These are phyloP conservation scores for Prunella strophiata DNA, from an alignment of 2,797 vertebrate genomes.

Conservation along the genomic window DNA sequence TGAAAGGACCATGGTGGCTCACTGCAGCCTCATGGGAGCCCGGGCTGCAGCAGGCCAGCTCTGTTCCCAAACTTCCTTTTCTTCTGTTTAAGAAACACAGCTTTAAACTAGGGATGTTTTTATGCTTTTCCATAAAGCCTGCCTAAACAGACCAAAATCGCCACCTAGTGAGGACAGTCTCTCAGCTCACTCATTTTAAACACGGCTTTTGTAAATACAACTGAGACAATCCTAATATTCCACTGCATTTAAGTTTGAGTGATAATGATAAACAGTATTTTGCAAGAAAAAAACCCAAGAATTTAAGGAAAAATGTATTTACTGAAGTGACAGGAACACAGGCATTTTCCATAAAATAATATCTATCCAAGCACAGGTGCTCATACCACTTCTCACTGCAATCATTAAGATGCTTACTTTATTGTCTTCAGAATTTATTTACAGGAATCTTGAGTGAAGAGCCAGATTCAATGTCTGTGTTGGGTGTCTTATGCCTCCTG, in stretches of 20 bases:
- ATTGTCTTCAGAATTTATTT: not conserved
- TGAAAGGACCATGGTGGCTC: not conserved
- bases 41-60: rapidly evolving
- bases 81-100: not conserved
- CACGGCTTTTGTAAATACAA: not conserved
- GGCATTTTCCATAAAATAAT: not conserved
- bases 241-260: not conserved
- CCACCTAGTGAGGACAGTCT: conserved; percentile 54
- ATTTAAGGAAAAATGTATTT: not conserved
- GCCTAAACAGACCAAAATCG: conserved; percentile 16
- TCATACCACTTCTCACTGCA: not conserved
- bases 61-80: not conserved
- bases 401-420: not conserved
- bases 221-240: rapidly evolving
- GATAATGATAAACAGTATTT: not conserved
- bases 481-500: not conserved
- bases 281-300: not conserved
- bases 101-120: not conserved
- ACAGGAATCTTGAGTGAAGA: not conserved
- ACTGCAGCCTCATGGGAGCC: rapidly evolving
- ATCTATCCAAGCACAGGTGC: not conserved
- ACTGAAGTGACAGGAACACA: not conserved
- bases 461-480: not conserved
- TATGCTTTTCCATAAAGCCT: not conserved
- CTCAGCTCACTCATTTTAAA: not conserved